Conservation (phyloP, 1,140 invertebrate species). For the Drosophila kohkoa region DNA sequence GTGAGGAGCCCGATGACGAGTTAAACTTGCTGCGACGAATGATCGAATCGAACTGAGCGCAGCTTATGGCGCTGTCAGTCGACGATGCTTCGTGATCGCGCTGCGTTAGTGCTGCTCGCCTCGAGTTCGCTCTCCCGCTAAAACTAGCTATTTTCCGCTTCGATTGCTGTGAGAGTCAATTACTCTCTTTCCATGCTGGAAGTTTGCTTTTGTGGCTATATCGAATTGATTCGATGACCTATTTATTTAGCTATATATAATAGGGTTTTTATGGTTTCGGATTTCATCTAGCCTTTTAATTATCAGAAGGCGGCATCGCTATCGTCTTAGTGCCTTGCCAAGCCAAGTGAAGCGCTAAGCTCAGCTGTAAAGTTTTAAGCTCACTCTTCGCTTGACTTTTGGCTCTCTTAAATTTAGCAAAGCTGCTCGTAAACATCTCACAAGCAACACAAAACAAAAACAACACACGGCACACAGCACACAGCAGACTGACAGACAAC, state of each 20-base stretch:
- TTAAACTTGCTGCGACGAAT: constrained; percentile 65
- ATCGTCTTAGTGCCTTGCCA: constrained; percentile 2
- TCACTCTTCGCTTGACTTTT: constrained; percentile 16
- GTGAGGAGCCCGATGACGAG: constrained; percentile 49
- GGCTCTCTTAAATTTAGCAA: constrained; percentile 32
- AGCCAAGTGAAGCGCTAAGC: constrained; percentile 14
- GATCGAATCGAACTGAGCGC: constrained; percentile 67
- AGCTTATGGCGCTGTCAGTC: constrained; percentile 42
- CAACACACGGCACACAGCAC: constrained; percentile 2
- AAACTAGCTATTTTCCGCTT: not conserved
- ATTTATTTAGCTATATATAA: not conserved
- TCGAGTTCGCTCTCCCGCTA: constrained; percentile 8
- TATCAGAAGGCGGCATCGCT: constrained; percentile 4
- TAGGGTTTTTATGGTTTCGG: not conserved
- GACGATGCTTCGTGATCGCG: constrained; percentile 34
- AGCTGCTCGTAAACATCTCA: constrained; percentile 51
- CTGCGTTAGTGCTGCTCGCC: not conserved
- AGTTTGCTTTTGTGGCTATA: not conserved
- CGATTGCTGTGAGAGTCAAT: not conserved
- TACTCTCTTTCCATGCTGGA: not conserved
- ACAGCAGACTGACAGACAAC: constrained; percentile 17
- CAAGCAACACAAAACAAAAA: constrained; percentile 22
- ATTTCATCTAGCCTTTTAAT: not conserved
- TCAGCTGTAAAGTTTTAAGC: constrained; percentile 9
- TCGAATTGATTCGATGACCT: not conserved